Percentiles rank a stretch among this genome's conserved stretches.
Conservation (phyloP, 1,140 invertebrate species). For the Cyrtorhinus lividipennis region DNA sequence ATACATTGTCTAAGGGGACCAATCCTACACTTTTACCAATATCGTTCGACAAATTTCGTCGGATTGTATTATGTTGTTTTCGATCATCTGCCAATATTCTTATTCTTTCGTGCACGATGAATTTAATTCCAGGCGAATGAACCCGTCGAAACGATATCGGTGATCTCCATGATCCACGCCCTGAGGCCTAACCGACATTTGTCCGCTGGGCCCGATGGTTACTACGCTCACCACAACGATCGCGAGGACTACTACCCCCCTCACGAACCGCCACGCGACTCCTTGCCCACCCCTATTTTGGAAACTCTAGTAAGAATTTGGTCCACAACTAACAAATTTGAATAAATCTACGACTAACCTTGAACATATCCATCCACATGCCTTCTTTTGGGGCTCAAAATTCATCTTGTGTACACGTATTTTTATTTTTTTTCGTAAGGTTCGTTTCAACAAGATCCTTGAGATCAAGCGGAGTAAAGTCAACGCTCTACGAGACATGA, state of each 20-base stretch:
- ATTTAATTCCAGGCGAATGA: slow-evolving; percentile 57
- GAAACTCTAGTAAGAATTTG: neutral
- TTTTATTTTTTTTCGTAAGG: too few relatives aligned
- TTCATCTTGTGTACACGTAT: too few relatives aligned
- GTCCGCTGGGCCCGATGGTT: neutral
- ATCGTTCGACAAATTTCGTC: too few relatives aligned
- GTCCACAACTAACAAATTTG: too few relatives aligned
- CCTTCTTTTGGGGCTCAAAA: too few relatives aligned
- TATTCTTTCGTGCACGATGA: too few relatives aligned
- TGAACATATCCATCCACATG: too few relatives aligned
- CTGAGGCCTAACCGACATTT: slow-evolving; percentile 8
- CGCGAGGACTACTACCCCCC: neutral
- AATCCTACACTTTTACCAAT: too few relatives aligned
- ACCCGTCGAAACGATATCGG: slow-evolving; percentile 72
- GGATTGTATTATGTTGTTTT: too few relatives aligned
- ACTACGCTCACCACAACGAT: neutral
- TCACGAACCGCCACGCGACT: neutral
- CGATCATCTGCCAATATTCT: too few relatives aligned
- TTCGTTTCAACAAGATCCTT: slow-evolving; percentile 69
- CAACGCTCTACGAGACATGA: slow-evolving; percentile 68
- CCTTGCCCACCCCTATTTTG: neutral
- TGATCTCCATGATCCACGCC: slow-evolving; percentile 19
- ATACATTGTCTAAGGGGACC: too few relatives aligned
- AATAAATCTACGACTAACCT: too few relatives aligned
- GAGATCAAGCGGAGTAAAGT: slow-evolving; percentile 70